These are phyloP conservation scores for Pseudorhombus dupliciocellatus DNA, from an alignment of 2,113 vertebrate genomes.

Conservation along the genomic window DNA sequence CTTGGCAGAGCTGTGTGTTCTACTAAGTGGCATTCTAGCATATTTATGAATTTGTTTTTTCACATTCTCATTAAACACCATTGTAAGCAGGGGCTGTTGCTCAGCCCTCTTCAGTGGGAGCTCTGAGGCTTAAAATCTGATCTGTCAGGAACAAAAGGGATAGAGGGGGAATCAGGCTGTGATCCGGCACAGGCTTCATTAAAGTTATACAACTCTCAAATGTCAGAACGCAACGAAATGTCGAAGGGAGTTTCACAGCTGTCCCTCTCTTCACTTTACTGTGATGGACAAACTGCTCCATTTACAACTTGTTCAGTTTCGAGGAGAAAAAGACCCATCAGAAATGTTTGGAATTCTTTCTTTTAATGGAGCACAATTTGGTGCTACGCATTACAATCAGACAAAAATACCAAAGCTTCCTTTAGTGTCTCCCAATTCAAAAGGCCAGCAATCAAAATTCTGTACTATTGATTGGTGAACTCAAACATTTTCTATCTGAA, in stretches of 20 bases:
- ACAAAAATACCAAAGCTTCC: neutral
- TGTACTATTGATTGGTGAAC: neutral
- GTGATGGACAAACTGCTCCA: no score
- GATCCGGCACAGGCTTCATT: neutral
- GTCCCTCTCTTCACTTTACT: neutral
- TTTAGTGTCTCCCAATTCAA: no score
- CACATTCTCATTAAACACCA: no score
- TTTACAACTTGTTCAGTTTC: no score
- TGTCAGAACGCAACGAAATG: neutral
- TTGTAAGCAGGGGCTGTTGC: neutral
- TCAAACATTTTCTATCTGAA: neutral
- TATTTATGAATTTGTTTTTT: no score
- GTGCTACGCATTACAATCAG: neutral
- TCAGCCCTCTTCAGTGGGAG: neutral
- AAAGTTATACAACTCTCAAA: neutral
- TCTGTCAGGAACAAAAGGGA: no score
- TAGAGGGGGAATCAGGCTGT: no score
- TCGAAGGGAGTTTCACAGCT: neutral
- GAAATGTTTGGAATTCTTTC: no score
- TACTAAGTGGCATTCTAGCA: no score
- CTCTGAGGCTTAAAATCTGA: neutral
- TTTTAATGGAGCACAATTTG: neutral
- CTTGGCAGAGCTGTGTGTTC: no score
- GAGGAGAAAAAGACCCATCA: no score
- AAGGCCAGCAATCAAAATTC: neutral